A percentile compares a stretch with the other conserved stretches of the same genome.
Evolutionary conservation across 2,113 vertebrate species (phyloP).

Genomic region (Fregetta grallaria): DNA sequence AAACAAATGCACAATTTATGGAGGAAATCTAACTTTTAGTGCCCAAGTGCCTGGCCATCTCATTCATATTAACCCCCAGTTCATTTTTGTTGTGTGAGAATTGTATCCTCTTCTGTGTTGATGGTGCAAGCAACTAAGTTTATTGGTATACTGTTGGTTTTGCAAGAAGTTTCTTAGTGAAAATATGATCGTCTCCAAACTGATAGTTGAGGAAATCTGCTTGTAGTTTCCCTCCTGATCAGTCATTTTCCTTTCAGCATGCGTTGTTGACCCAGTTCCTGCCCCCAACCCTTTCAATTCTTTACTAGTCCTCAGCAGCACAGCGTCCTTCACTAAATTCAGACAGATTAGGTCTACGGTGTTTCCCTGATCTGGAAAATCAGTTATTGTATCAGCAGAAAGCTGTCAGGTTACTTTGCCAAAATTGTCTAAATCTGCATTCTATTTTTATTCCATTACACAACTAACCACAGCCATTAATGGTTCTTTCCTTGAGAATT

Average conservation of each 20-base stretch:
- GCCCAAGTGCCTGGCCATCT: not conserved
- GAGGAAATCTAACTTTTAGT: not conserved
- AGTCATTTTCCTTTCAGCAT: not conserved
- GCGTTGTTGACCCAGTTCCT: not conserved
- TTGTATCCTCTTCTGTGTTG: not conserved
- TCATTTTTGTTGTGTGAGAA: not conserved
- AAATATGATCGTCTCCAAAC: not conserved
- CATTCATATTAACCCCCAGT: not conserved
- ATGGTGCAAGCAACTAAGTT: not conserved
- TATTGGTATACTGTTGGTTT: not conserved
- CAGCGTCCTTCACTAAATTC: not conserved
- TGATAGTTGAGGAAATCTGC: not conserved
- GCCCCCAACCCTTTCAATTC: not conserved
- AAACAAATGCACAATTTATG: not conserved
- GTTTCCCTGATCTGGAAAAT: not conserved
- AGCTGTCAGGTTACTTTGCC: not conserved
- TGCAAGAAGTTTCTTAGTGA: not conserved
- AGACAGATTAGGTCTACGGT: not conserved
- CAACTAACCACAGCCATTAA: not conserved
- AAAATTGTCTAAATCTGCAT: not conserved
- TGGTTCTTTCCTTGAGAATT: not conserved
- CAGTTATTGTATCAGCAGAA: not conserved
- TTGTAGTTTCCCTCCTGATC: not conserved
- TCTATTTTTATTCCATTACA: not conserved
- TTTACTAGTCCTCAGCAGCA: not conserved